Evolutionary conservation across 1,140 invertebrate genomes (phyloP).

Genomic region (Bombyx mori): DNA sequence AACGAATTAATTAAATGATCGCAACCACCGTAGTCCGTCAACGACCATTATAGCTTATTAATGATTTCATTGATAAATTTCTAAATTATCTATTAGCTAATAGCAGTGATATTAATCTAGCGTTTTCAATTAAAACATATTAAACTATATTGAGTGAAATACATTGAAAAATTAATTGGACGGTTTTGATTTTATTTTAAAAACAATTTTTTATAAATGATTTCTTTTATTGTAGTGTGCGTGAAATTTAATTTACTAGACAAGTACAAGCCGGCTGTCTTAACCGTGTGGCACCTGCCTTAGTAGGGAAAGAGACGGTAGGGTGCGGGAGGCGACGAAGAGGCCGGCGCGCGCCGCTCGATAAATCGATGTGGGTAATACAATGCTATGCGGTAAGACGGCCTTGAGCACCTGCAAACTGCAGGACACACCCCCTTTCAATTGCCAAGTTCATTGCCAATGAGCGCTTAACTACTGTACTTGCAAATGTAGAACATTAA

Average conservation of each 20-base stretch:
- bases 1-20: too few species aligned
- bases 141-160: too few species aligned
- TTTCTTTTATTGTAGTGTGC: neutral
- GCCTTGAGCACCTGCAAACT: conserved; percentile 58
- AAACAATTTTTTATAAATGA: too few species aligned
- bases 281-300: conserved; percentile 12
- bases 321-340: conserved; percentile 23
- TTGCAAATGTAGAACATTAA: neutral
- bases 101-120: too few species aligned
- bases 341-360: conserved; percentile 60
- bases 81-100: too few species aligned
- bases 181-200: too few species aligned
- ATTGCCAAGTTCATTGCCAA: conserved; percentile 64
- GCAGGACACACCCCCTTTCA: conserved; percentile 60
- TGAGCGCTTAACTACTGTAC: conserved; percentile 26
- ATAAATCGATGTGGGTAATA: conserved; percentile 66
- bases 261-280: conserved; percentile 3
- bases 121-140: too few species aligned
- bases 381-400: conserved; percentile 53
- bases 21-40: too few species aligned
- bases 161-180: too few species aligned
- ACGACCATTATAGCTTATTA: too few species aligned
- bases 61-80: too few species aligned
- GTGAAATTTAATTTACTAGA: conserved; percentile 7
- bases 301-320: conserved; percentile 26